A percentile compares a stretch with the other conserved stretches of the same genome.
These are phyloP conservation scores for Cyphomyrus discorhynchus DNA, from an alignment of 2,113 vertebrate genomes.

Conservation along the genomic window DNA sequence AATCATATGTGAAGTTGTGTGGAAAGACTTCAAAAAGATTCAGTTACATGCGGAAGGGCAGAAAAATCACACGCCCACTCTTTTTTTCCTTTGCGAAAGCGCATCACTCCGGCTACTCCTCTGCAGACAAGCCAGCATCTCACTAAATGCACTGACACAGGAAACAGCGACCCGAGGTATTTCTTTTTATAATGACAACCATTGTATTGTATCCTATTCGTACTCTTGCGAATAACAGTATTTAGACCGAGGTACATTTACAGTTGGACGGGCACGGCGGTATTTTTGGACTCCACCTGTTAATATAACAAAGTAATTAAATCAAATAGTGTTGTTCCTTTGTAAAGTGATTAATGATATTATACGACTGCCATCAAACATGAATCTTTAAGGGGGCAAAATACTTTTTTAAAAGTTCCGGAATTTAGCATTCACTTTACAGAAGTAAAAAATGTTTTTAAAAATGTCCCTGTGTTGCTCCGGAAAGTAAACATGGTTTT, in stretches of 20 bases:
- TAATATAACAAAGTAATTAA: background rate
- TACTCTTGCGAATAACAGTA: background rate
- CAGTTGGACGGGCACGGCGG: background rate
- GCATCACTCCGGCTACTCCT: conserved; percentile 1
- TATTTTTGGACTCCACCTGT: background rate
- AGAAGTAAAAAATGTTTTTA: background rate
- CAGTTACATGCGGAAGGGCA: background rate
- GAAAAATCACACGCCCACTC: background rate
- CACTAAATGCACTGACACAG: conserved; percentile 7
- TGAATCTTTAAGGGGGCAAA: background rate
- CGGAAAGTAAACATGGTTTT: background rate
- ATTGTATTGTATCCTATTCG: background rate
- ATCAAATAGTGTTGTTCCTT: background rate
- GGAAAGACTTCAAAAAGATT: background rate
- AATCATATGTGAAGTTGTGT: background rate
- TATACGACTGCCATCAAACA: background rate
- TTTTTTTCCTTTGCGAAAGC: conserved; percentile 1
- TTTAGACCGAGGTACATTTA: background rate
- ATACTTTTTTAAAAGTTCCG: background rate
- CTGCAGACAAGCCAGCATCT: background rate
- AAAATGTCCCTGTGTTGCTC: background rate
- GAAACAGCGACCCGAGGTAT: conserved; percentile 17
- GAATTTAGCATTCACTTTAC: background rate
- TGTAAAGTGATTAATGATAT: background rate
- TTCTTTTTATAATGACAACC: conserved; percentile 9